Evolutionary conservation across 2,113 vertebrate species (phyloP), one percentile per base, ranked within the genome.

Genomic region (Neoarius graeffei): DNA sequence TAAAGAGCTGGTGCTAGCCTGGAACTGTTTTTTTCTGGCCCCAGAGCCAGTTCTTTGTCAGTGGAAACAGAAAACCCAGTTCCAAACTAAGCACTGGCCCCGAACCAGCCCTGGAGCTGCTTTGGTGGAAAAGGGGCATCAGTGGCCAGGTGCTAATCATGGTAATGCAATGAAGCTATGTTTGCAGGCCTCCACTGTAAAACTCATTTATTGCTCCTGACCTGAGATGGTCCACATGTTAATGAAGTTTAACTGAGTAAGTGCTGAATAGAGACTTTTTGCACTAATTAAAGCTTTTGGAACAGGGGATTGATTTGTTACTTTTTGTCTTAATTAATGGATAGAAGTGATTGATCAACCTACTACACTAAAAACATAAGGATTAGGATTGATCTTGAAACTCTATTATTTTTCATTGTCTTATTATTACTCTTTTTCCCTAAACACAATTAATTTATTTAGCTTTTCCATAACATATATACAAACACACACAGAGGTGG

Each of bases 141-240:
- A 85, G 80, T 91, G 85, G 25, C 64, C 25, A 23, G 19, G 19
- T 62, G 19, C 13, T 57, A 57, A 57, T 57, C 7, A 57, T 15
- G 60, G 6, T 7, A 62, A 7, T 62, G 5, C 60, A 62, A 25
- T 6, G 60, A 62, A 62, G 5, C 60, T 69, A 30, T 27, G 11
- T 69, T 69, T n/a, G 6, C 30, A 11, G 11, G n/a, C 30, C 10
- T 73, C 69, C 30, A 8, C 7, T 17, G 0, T 17, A 71, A 69
- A 71, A 71, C 6, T 0, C 3, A 17, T 71, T 71, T 35, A 7
- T 71, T 27, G 7, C 23, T 67, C 1, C 64, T 71, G 67, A 71
- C 67, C 67, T 71, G 67, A 35, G 14, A 35, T 71, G 13, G 6
- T 15, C 66, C 27, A 30, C n/a, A 35, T 35, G 14, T 71, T 35